Conservation (phyloP, 2,888 invertebrate species). For the Scaeva pyrastri region DNA sequence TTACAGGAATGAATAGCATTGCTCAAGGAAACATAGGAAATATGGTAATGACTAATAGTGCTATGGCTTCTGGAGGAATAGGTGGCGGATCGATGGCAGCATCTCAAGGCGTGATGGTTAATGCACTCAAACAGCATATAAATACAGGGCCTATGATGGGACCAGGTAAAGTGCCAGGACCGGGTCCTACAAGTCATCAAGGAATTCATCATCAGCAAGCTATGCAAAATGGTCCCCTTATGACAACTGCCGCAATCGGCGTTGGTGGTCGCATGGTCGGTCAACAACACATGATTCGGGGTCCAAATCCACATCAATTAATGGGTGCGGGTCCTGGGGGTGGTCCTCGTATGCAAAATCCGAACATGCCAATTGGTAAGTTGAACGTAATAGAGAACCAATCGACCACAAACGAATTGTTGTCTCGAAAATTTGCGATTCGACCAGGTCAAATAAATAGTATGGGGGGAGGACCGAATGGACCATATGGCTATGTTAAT, state of each 20-base stretch:
- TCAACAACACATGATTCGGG: slow-evolving; percentile 82
- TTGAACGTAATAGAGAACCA: slow-evolving; percentile 77
- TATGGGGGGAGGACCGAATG: slow-evolving; percentile 80
- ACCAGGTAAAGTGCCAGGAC: slow-evolving; percentile 77
- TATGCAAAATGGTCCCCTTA: slow-evolving; percentile 92
- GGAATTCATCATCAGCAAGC: slow-evolving; percentile 85
- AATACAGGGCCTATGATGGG: slow-evolving; percentile 84
- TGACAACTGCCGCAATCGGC: slow-evolving; percentile 82
- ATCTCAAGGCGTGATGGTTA: slow-evolving; percentile 89
- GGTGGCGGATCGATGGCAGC: slow-evolving; percentile 83
- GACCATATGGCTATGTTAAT: slow-evolving; percentile 81
- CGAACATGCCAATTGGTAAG: slow-evolving; percentile 83
- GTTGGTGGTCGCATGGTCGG: slow-evolving; percentile 81
- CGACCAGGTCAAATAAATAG: slow-evolving; percentile 82
- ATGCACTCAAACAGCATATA: slow-evolving; percentile 90
- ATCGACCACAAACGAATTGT: slow-evolving; percentile 72
- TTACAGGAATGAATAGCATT: slow-evolving; percentile 88
- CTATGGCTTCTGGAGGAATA: slow-evolving; percentile 86
- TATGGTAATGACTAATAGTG: slow-evolving; percentile 93
- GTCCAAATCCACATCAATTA: slow-evolving; percentile 84
- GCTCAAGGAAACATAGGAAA: slow-evolving; percentile 86
- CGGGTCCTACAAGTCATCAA: slow-evolving; percentile 80
- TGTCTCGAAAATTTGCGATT: slow-evolving; percentile 77
- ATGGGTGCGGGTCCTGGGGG: slow-evolving; percentile 81
- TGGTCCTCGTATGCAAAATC: slow-evolving; percentile 87